These are phyloP conservation scores for Pandemis corylana DNA, from an alignment of 2,888 invertebrate species.

Conservation along the genomic window DNA sequence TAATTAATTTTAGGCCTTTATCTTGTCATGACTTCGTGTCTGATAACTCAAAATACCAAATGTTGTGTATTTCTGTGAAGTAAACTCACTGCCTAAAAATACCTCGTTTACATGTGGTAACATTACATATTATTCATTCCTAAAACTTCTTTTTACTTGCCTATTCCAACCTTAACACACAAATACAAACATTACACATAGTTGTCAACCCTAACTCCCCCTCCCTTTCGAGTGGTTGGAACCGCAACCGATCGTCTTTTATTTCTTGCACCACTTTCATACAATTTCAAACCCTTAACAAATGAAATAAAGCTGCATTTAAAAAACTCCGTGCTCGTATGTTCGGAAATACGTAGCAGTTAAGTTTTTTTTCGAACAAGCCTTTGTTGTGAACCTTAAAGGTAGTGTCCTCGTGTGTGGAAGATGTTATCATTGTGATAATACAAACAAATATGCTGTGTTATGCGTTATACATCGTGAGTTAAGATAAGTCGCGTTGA, in stretches of 20 bases:
- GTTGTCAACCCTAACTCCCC: background rate
- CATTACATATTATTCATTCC: too few species aligned
- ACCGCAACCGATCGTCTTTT: constrained; percentile 71
- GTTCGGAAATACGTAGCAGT: constrained; percentile 2
- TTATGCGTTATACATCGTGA: constrained; percentile 23
- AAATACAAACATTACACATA: background rate
- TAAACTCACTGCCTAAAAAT: too few species aligned
- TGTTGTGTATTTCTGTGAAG: too few species aligned
- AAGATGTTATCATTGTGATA: constrained; percentile 35
- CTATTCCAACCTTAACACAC: too few species aligned
- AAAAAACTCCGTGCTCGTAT: background rate
- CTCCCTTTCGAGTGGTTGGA: constrained; percentile 52
- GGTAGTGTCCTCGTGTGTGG: constrained; percentile 30
- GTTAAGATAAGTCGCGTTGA: constrained; percentile 19
- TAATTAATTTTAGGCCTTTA: too few species aligned
- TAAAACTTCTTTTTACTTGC: too few species aligned
- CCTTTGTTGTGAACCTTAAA: constrained; percentile 23
- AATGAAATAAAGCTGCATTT: constrained; percentile 1
- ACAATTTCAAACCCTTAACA: constrained; percentile 44
- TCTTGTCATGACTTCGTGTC: too few species aligned
- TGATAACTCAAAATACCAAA: too few species aligned
- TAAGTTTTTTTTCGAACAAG: background rate
- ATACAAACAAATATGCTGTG: constrained; percentile 33
- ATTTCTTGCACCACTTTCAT: constrained; percentile 76
- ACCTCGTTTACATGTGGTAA: too few species aligned